Conservation (phyloP, 1,140 invertebrate genomes). For the Caenorhabditis tropicalis region DNA sequence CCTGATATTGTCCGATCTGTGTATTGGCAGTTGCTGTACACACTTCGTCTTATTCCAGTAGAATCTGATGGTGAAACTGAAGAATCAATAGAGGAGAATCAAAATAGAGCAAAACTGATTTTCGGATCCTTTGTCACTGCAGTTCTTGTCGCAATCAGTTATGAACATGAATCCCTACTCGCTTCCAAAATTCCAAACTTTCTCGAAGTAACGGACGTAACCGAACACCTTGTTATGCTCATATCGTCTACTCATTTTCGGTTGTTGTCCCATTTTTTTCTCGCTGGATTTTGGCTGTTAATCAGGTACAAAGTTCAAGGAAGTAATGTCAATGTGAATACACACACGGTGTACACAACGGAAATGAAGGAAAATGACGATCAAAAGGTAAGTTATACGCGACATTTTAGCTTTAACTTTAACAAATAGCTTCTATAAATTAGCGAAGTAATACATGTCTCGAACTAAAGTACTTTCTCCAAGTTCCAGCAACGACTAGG, state of each 20-base stretch:
- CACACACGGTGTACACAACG: neutral
- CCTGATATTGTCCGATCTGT: neutral
- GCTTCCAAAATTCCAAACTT: neutral
- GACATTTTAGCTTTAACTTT: neutral
- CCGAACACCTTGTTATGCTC: neutral
- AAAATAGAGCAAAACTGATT: neutral
- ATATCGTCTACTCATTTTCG: neutral
- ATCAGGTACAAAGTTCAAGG: neutral
- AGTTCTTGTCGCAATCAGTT: neutral
- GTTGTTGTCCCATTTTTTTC: neutral
- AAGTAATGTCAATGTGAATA: neutral
- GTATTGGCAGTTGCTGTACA: slow-evolving; percentile 6
- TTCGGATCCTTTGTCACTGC: neutral
- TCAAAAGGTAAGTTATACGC: neutral
- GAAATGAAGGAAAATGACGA: too few relatives aligned
- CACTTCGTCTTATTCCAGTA: neutral
- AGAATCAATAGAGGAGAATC: neutral
- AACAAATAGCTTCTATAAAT: neutral
- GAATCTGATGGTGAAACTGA: neutral
- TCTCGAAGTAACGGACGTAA: too few relatives aligned
- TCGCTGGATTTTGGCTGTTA: neutral
- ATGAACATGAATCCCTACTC: neutral
- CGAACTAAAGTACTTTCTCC: too few relatives aligned
- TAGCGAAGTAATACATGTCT: too few relatives aligned
- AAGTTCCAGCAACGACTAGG: too few relatives aligned